Evolutionary conservation across 1,140 invertebrate species (phyloP).

Genomic region (Argopecten irradians): DNA sequence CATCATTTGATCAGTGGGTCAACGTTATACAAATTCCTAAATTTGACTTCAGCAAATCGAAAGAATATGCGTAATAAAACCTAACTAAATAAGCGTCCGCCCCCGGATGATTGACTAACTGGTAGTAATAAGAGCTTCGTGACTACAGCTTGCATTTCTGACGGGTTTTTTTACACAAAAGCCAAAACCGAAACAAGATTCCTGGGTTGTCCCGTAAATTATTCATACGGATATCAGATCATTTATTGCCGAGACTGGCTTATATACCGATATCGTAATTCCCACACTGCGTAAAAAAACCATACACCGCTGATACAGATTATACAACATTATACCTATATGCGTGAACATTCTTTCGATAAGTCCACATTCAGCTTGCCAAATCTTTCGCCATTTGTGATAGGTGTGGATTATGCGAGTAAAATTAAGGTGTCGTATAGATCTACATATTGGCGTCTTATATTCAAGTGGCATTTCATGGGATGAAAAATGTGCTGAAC

Average conservation of each 20-base stretch:
- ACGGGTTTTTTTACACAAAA: neutral
- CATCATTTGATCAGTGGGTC: no score
- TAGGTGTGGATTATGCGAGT: no score
- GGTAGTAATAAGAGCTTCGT: neutral
- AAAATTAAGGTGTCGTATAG: no score
- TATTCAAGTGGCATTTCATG: no score
- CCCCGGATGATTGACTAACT: neutral
- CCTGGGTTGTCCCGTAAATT: neutral
- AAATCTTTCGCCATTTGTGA: neutral
- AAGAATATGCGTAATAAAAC: no score
- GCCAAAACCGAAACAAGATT: neutral
- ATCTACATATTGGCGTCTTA: no score
- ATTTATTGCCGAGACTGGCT: neutral
- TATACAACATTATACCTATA: neutral
- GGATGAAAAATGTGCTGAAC: no score
- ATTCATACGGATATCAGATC: neutral
- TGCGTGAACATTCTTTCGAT: neutral
- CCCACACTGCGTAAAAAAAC: neutral
- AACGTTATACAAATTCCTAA: no score
- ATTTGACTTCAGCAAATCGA: no score
- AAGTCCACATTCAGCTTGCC: neutral
- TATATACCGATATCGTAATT: neutral
- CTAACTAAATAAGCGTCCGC: neutral
- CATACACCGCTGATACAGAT: neutral
- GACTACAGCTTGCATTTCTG: neutral